Percentiles rank a stretch among this genome's conserved stretches.
phyloP scores from a whole-genome alignment of 2,113 vertebrate genomes.

The Mastomys coucha region DNA sequence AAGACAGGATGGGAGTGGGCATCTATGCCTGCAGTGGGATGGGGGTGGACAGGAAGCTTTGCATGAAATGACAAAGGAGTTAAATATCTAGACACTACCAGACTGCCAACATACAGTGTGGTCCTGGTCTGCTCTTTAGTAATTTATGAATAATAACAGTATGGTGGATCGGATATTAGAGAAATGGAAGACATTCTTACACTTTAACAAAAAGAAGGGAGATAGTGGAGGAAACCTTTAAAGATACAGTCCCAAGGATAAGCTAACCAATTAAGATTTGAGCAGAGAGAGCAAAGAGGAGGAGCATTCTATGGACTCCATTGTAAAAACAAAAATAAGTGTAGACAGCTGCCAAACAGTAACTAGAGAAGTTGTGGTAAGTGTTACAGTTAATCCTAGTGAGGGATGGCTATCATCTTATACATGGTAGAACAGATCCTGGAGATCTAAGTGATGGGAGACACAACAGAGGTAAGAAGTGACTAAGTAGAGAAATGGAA shows the following conservation, averaged over 20 bases:
- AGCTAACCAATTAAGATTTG: neutral
- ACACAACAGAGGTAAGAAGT: neutral
- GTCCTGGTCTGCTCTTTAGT: neutral
- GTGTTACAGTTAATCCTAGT: neutral
- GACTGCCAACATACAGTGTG: neutral
- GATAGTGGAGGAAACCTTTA: conserved; percentile 14
- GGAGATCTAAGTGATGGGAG: neutral
- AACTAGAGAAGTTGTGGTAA: neutral
- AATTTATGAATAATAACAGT: conserved; percentile 3
- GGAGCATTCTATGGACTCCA: neutral
- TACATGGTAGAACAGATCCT: neutral
- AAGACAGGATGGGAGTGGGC: neutral
- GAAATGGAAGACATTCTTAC: neutral
- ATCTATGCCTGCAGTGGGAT: neutral
- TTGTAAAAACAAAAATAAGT: conserved; percentile 9
- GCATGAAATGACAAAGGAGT: neutral
- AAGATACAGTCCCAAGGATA: neutral
- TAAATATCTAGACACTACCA: neutral
- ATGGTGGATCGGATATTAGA: neutral
- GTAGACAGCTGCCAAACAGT: neutral
- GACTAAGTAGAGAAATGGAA: neutral
- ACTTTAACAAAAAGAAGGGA: neutral
- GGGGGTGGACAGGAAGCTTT: neutral
- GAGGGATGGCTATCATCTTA: neutral
- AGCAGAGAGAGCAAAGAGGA: neutral